These are phyloP conservation scores for Pseudococcus longispinus DNA, from an alignment of 2,888 invertebrate genomes.

Conservation along the genomic window DNA sequence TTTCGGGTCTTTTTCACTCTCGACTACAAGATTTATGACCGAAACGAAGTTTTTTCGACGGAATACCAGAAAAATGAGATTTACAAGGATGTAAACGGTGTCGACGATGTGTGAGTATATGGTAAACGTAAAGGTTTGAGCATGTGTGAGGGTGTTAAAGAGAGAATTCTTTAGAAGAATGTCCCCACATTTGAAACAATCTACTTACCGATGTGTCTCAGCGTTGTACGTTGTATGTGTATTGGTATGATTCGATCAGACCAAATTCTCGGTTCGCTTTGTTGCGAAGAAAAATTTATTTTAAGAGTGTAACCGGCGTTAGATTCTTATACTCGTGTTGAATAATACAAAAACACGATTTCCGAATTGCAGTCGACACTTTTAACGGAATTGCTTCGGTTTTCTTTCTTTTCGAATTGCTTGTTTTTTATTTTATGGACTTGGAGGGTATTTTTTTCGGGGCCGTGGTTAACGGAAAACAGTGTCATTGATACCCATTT, in stretches of 20 bases:
- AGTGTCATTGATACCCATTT: conserved; percentile 50
- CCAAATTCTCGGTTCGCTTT: conserved; percentile 28
- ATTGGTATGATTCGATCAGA: conserved; percentile 30
- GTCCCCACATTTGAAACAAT: conserved; percentile 55
- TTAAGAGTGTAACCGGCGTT: conserved; percentile 49
- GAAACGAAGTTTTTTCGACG: conserved; percentile 49
- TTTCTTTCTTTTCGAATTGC: conserved; percentile 46
- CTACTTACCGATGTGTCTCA: conserved; percentile 48
- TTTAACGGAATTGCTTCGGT: conserved; percentile 55
- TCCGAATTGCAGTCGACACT: conserved; percentile 56
- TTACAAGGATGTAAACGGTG: conserved; percentile 51
- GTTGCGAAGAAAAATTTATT: conserved; percentile 45
- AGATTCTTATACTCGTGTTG: conserved; percentile 51
- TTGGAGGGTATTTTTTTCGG: neutral
- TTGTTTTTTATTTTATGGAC: conserved; percentile 52
- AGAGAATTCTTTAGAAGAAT: conserved; percentile 42
- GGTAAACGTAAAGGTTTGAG: conserved; percentile 24
- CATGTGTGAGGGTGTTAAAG: conserved; percentile 41
- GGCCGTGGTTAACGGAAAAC: conserved; percentile 32
- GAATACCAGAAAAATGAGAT: conserved; percentile 44
- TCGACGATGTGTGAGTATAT: neutral
- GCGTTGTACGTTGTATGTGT: neutral
- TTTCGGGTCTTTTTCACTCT: neutral
- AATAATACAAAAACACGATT: conserved; percentile 57
- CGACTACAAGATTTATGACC: conserved; percentile 32